Evolutionary conservation across 92 coral and sea anemone genomes (phyloP), one percentile per base, ranked within the genome.

Genomic region (Diadumene lineata): DNA sequence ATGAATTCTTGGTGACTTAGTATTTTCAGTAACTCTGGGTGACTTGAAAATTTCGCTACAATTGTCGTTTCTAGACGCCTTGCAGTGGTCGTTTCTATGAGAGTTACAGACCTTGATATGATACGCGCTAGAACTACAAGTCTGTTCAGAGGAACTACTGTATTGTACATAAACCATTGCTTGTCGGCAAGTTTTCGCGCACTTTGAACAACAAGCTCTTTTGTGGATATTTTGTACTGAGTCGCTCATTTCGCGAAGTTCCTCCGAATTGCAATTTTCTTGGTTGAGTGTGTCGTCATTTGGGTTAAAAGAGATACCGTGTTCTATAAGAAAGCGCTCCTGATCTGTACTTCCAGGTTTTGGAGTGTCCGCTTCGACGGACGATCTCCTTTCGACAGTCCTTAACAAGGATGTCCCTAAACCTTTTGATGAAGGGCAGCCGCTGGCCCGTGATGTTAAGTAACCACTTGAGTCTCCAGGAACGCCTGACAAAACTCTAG

Each of bases 401-500:
- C 66, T 38, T 32, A 61, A 64, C 18, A 53, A 9, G n/a, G 78
- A 73, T 1, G 78, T 51, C 3, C 65, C 77, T 17, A 69, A 60
- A 27, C 58, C 63, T 51, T 74, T 70, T 9, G 77, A 72, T 11
- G 77, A 56, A 0, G 77, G 77, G 33, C 77, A 72, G 28, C 46
- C 75, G 44, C 81, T 76, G 1, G 82, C 72, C 10, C 82, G 64
- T 8, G 90, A 70, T 2, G 74, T 64, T 26, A 73, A 66, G 24
- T 75, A 67, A 9, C 82, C 82, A 60, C 90, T 85, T 13, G 86
- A 85, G 26, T 79, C 85, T 27, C 62, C 65, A 0, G 75, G 55
- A 34, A 33, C 63, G 16, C 64, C 82, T n/a, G 82, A 66, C 11
- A 78, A 48, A 23, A 78, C 68, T 19, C 82, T 58, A 8, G 64